Evolutionary conservation across 2,113 vertebrate genomes (phyloP).

Genomic region (Lagopus leucura): DNA sequence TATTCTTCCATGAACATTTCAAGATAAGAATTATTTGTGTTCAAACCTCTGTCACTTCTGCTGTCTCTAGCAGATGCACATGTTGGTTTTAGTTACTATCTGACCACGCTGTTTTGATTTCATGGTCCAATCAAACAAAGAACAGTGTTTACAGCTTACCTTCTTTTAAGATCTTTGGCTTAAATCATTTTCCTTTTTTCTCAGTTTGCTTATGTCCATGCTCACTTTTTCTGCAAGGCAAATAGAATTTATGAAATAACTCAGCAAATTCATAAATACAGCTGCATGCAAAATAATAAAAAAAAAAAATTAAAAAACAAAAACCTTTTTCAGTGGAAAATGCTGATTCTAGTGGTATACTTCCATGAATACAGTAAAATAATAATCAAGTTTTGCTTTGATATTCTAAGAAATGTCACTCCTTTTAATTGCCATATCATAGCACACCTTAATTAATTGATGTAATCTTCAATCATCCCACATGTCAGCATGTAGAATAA

Average conservation of each 20-base stretch:
- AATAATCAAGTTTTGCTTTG: background rate
- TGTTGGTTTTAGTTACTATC: background rate
- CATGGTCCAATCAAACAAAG: background rate
- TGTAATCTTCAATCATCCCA: background rate
- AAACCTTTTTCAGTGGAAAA: background rate
- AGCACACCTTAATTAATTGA: background rate
- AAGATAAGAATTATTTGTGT: background rate
- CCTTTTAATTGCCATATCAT: background rate
- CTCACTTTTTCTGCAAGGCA: conserved; percentile 19
- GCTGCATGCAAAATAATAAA: background rate
- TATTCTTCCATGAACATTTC: background rate
- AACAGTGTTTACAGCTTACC: background rate
- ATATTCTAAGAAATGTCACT: background rate
- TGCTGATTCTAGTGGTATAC: background rate
- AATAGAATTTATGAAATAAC: background rate
- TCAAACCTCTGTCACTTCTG: background rate
- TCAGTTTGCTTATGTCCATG: background rate
- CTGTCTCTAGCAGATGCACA: background rate
- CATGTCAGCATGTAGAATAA: background rate
- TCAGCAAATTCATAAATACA: conserved; percentile 18
- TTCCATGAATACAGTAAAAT: background rate
- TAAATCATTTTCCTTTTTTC: background rate
- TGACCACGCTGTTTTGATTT: conserved; percentile 1
- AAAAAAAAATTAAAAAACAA: background rate
- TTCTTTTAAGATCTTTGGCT: background rate